These are phyloP conservation scores for Caenorhabditis japonica DNA, from an alignment of 2,888 invertebrate species.

Conservation along the genomic window DNA sequence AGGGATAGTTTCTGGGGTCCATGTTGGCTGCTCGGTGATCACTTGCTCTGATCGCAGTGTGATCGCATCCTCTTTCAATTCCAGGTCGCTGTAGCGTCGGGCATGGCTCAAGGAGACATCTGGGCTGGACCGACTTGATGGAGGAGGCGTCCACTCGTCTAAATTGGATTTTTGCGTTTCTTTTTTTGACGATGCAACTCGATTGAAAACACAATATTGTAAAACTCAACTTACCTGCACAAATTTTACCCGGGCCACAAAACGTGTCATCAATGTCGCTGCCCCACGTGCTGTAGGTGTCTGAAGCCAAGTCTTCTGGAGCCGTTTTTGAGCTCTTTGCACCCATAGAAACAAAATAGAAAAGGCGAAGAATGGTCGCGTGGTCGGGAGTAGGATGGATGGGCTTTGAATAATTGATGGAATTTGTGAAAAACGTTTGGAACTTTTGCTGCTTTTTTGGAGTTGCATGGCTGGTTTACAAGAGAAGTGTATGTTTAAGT, in stretches of 20 bases:
- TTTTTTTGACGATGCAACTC: no score
- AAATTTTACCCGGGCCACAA: slow-evolving; percentile 39
- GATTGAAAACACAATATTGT: neutral
- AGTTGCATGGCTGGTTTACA: no score
- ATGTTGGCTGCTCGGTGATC: slow-evolving; percentile 30
- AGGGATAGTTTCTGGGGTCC: neutral
- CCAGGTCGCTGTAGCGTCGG: slow-evolving; percentile 1
- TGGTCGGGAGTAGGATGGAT: no score
- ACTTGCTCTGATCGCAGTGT: no score
- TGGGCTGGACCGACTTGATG: slow-evolving; percentile 12
- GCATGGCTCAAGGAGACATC: slow-evolving; percentile 14
- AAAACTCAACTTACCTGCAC: slow-evolving; percentile 16
- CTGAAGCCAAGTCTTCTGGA: slow-evolving; percentile 8
- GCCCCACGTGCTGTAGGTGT: slow-evolving; percentile 32
- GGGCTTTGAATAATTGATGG: no score
- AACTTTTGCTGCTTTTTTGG: no score
- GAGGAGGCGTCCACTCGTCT: slow-evolving; percentile 46
- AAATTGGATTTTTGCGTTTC: no score
- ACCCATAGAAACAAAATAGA: no score
- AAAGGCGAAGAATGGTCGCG: no score
- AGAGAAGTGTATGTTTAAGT: no score
- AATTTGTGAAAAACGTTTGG: no score
- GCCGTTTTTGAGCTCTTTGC: no score
- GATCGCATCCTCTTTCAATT: slow-evolving; percentile 9
- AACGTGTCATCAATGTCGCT: slow-evolving; percentile 40